A percentile compares a stretch with the other conserved stretches of the same genome.
Evolutionary conservation across 2,888 invertebrate species (phyloP).

Genomic region (Leptothorax acervorum): DNA sequence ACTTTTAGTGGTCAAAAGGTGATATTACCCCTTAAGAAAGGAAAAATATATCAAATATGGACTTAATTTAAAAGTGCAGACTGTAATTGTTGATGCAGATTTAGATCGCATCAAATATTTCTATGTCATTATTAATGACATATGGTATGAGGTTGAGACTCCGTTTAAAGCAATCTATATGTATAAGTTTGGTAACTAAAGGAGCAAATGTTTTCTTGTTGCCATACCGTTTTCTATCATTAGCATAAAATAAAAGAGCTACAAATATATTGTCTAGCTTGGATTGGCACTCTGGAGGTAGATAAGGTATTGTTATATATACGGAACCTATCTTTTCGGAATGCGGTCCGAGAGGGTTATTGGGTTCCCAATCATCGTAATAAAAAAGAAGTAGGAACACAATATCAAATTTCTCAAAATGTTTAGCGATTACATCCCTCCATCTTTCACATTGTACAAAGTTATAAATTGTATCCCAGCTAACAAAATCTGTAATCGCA

Average conservation of each 20-base stretch:
- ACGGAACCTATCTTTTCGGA: not conserved
- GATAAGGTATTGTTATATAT: not conserved
- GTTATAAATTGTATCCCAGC: not conserved
- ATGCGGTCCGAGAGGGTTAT: not conserved
- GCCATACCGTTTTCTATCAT: not conserved
- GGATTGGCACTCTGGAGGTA: slow-evolving; percentile 4
- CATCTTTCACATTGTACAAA: not conserved
- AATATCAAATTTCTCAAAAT: not conserved
- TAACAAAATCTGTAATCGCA: no score
- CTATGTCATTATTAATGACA: no score
- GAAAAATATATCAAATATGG: no score
- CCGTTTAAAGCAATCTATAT: no score
- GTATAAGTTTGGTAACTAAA: not conserved
- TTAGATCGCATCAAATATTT: no score
- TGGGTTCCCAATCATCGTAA: not conserved
- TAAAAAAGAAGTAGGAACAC: not conserved
- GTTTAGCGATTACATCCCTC: not conserved
- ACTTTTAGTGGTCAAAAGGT: no score
- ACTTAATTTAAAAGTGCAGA: no score
- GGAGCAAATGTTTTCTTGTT: slow-evolving; percentile 10
- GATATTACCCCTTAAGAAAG: no score
- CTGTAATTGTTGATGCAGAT: no score
- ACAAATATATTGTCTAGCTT: not conserved
- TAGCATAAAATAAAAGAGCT: not conserved
- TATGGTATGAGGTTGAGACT: no score